A percentile compares a stretch with the other conserved stretches of the same genome.
These are phyloP conservation scores for Sarcophaga peregrina DNA, from an alignment of 1,140 invertebrate species.

Conservation along the genomic window DNA sequence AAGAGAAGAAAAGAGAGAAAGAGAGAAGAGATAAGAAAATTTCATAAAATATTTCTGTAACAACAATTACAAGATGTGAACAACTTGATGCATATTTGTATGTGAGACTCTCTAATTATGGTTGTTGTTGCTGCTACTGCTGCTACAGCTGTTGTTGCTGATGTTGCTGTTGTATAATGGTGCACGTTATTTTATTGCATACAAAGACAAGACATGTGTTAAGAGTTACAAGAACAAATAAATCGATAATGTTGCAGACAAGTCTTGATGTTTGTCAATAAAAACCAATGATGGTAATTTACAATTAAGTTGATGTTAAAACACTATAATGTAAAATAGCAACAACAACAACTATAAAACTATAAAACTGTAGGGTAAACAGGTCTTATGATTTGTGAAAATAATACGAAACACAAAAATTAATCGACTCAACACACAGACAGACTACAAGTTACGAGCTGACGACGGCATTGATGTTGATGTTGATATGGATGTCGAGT, in stretches of 20 bases:
- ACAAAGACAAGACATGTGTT: too few species aligned
- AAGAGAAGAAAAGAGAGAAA: too few species aligned
- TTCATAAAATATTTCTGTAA: background rate
- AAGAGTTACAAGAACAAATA: background rate
- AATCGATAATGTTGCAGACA: slow-evolving; percentile 10
- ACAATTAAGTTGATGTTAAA: slow-evolving; percentile 36
- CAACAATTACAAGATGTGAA: slow-evolving; percentile 21
- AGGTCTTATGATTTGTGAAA: slow-evolving; percentile 8
- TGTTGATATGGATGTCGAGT: background rate
- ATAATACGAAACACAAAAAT: slow-evolving; percentile 33
- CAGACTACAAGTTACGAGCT: background rate
- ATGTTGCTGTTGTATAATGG: too few species aligned
- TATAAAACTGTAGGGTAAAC: background rate
- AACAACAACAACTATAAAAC: background rate
- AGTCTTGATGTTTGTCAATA: slow-evolving; percentile 14
- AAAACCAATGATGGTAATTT: slow-evolving; percentile 31
- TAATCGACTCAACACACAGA: background rate
- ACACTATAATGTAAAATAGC: too few species aligned
- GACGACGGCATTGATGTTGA: slow-evolving; percentile 12
- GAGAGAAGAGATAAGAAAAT: too few species aligned
- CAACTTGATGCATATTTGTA: background rate
- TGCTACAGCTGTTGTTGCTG: background rate
- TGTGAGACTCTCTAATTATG: background rate
- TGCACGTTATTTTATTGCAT: too few species aligned
- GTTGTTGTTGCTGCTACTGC: background rate